Percentiles rank a stretch among this genome's conserved stretches.
These are phyloP conservation scores for Andrena fulva DNA, from an alignment of 2,888 invertebrate species.

Conservation along the genomic window DNA sequence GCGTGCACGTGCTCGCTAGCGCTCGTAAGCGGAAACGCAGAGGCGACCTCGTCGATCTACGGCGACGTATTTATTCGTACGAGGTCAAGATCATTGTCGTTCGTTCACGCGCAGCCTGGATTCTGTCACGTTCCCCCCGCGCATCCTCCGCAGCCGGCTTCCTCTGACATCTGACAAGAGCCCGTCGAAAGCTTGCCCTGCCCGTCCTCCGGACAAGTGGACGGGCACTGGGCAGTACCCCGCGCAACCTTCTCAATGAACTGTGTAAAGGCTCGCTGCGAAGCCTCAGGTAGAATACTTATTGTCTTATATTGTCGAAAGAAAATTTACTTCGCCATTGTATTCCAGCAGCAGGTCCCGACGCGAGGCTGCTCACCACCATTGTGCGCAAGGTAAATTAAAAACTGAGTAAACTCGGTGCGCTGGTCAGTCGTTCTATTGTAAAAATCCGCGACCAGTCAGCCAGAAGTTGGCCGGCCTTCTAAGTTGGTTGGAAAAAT, in stretches of 20 bases:
- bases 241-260: conserved; percentile 25
- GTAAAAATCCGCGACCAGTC: background rate
- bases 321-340: conserved; percentile 61
- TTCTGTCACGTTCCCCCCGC: conserved; percentile 44
- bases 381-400: conserved; percentile 44
- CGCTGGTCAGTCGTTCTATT: background rate
- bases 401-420: background rate
- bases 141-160: conserved; percentile 4
- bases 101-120: conserved; percentile 50
- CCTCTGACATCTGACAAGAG: background rate
- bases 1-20: conserved; percentile 3
- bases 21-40: conserved; percentile 36
- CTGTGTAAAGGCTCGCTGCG: conserved; percentile 1
- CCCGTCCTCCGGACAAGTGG: background rate
- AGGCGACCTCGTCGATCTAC: conserved; percentile 45
- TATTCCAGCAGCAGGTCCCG: conserved; percentile 32
- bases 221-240: background rate
- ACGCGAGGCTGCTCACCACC: conserved; percentile 2
- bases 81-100: conserved; percentile 72
- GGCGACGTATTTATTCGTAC: conserved; percentile 42
- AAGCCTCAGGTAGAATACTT: conserved; percentile 50
- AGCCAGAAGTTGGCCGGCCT: too few species aligned
- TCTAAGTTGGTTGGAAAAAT: background rate
- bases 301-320: conserved; percentile 60
- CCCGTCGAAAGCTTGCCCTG: background rate